A percentile compares a stretch with the other conserved stretches of the same genome.
These are phyloP conservation scores for Acanthacorydalis orientalis DNA, from an alignment of 2,888 invertebrate genomes.

Conservation along the genomic window DNA sequence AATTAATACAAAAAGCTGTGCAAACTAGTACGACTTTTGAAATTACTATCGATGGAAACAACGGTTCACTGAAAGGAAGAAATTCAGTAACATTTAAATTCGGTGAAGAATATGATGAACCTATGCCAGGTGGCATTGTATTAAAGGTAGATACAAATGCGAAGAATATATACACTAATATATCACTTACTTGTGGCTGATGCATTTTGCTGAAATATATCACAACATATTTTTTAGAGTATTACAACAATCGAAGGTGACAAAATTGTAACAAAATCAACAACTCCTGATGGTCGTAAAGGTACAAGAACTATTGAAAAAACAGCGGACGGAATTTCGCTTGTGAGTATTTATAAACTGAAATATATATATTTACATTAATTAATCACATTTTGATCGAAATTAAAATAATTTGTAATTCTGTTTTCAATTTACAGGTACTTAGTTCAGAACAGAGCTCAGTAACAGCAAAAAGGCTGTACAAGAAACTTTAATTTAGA, in stretches of 20 bases:
- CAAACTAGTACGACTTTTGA: background rate
- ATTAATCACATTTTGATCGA: no score
- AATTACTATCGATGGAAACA: slow-evolving; percentile 1
- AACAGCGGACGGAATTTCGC: slow-evolving; percentile 19
- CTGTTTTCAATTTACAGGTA: background rate
- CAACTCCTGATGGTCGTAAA: slow-evolving; percentile 20
- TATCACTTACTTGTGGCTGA: background rate
- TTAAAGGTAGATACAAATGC: slow-evolving; percentile 22
- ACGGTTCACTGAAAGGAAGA: background rate
- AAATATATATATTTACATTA: no score
- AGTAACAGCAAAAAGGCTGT: background rate
- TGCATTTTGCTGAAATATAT: background rate
- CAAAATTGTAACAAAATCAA: slow-evolving; percentile 26
- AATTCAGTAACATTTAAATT: slow-evolving; percentile 29
- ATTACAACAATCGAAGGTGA: slow-evolving; percentile 34
- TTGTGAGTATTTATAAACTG: slow-evolving; percentile 15
- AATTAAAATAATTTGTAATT: background rate
- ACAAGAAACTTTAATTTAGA: slow-evolving; percentile 4
- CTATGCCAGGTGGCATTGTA: slow-evolving; percentile 37
- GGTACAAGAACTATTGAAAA: slow-evolving; percentile 26
- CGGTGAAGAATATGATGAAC: slow-evolving; percentile 45
- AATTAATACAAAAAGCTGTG: background rate
- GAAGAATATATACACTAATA: background rate
- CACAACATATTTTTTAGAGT: slow-evolving; percentile 28
- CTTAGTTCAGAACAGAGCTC: background rate